Evolutionary conservation across 2,113 vertebrate genomes (phyloP), one percentile per base, ranked within the genome.

Genomic region (Antennarius striatus): DNA sequence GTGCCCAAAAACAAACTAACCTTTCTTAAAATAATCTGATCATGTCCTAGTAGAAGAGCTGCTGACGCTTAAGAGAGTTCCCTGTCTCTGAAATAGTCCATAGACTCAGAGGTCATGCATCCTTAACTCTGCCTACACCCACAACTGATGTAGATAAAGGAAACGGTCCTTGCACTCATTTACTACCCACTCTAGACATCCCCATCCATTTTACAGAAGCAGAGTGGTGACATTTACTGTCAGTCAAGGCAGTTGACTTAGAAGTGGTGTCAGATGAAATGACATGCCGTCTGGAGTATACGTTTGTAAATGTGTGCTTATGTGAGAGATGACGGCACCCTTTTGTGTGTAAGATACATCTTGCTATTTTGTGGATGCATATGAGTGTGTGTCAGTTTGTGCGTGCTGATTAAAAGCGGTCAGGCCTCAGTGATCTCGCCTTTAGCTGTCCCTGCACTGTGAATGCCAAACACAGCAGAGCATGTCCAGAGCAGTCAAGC

Each of bases 391-490:
- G 74, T 36, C 69, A 72, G 71, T 63, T 79, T 52, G 81, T 64
- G 70, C 63, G 84, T 70, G 84, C 81, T 92, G 89, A 92, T 93
- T 92, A 90, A 90, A 89, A 81, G 61, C 77, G 48, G 91, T 91
- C 88, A 92, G 88, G 84, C 90, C 84, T 89, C 89, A 90, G 62
- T 81, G 88, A 87, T 81, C 87, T 68, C 84, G 86, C 83, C 86
- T 92, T 89, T 88, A 82, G 82, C 83, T 63, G 61, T 79, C 81
- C 71, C 73, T 75, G 86, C 80, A 71, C 78, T 79, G 82, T 71
- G 81, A 91, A 91, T 91, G 90, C 90, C 89, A 92, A 89, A 85
- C 87, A 90, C 84, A 89, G 82, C 81, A 59, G 71, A 89, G 86
- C 88, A 90, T 90, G 86, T 86, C 75, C 86, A 82, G 83, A 67